Base-by-base conservation (phyloP, 2,113 vertebrate species). In the Campylomormyrus numenius region DNA sequence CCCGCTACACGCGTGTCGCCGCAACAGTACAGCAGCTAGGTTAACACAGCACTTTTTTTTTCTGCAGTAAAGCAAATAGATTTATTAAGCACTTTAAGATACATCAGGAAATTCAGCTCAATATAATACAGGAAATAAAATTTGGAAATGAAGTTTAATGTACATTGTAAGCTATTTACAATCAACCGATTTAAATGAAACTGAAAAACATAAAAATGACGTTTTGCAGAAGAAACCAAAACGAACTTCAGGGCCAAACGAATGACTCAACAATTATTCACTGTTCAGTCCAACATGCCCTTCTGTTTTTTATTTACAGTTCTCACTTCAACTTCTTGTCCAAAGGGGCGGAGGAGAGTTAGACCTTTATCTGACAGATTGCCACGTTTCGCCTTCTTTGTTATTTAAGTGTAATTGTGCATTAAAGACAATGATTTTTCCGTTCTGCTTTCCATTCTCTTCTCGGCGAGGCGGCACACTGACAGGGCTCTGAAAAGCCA, bases 11-110 rank as follows among this genome's bases (percentile, higher is more conserved):
- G 5, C 2, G 35, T 42, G 35, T 80, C 10, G 1, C 11, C 10
- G 7, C 7, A 0, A 19, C 15, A 80, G 74, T 39, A 42, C 74
- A 19, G 74, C 15, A 6, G 17, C 35, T 19, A n/a, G 49, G 8
- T 39, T 45, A 45, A 52, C 48, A 88, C 83, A n/a, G 87, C 24
- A 86, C 21, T 87, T 46, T 45, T 1, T 1, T 83, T 93, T 93
- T 95, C 93, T 93, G 97, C 97, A 97, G 97, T 97, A 98, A 98
- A 98, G 98, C 98, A 99, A 99, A 98, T 98, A 98, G 98, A 98
- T 99, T 99, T 99, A 99, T 99, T 99, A 97, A 98, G 98, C 97
- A 98, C 97, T 98, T 98, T 97, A 97, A 98, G 99, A 98, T 98
- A 98, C 97, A 98, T 96, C 96, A 95, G 96, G 96, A 95, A 96